phyloP scores from a whole-genome alignment of 1,140 invertebrate species.

The Homarus americanus region DNA sequence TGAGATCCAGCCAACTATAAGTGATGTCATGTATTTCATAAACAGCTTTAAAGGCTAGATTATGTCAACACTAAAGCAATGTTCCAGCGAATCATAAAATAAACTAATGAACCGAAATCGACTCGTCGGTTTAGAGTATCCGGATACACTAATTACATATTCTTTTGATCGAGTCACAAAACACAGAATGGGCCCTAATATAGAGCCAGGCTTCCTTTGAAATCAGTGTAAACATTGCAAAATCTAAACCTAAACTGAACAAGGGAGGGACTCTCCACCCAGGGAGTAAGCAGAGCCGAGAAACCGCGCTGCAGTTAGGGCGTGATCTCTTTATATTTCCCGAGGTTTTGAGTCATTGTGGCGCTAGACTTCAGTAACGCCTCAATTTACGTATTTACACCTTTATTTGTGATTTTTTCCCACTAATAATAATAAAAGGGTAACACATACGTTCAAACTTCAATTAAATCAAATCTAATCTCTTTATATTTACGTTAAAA shows the following conservation, averaged over 20 bases:
- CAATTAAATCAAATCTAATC: background rate
- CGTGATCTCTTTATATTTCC: conserved; percentile 17
- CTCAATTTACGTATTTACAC: background rate
- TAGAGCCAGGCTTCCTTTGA: conserved; percentile 4
- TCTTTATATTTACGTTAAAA: background rate
- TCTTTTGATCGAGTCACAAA: too few relatives aligned
- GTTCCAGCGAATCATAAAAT: background rate
- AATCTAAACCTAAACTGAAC: conserved; percentile 9
- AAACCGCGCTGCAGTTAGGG: conserved; percentile 27
- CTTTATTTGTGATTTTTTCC: background rate
- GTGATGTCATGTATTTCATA: too few relatives aligned
- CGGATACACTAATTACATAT: too few relatives aligned
- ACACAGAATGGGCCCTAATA: too few relatives aligned
- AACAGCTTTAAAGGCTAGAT: background rate
- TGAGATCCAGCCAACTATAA: too few relatives aligned
- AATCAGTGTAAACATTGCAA: conserved; percentile 40
- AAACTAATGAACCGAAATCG: background rate
- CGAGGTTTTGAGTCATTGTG: conserved; percentile 45
- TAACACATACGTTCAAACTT: background rate
- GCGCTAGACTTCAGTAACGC: background rate
- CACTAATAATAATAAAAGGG: background rate
- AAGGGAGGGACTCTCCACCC: conserved; percentile 38
- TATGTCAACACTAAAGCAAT: background rate
- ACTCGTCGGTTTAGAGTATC: too few relatives aligned
- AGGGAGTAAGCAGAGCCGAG: conserved; percentile 7